These are phyloP conservation scores for Drosophila pseudoobscura DNA, from an alignment of 1,140 invertebrate genomes.

Conservation along the genomic window DNA sequence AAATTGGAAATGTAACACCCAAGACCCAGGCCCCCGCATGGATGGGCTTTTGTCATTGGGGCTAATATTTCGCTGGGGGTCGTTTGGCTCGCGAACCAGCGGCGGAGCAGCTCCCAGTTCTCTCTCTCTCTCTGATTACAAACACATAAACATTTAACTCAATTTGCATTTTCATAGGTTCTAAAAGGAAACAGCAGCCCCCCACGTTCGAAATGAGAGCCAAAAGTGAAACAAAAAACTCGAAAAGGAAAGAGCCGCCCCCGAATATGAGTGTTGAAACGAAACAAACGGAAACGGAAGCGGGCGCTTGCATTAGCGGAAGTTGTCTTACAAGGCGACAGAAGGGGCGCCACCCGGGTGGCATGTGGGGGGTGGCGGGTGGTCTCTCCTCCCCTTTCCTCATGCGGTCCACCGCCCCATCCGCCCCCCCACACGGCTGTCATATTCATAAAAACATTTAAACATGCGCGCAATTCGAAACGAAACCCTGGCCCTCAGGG, in stretches of 20 bases:
- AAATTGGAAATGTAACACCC: constrained; percentile 47
- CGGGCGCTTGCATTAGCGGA: constrained; percentile 67
- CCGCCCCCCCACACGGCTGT: constrained; percentile 14
- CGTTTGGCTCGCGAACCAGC: neutral
- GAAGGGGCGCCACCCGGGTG: too few species aligned
- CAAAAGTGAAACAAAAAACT: constrained; percentile 53
- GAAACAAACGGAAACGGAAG: constrained; percentile 50
- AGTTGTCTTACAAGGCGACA: constrained; percentile 57
- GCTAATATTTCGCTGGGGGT: constrained; percentile 16
- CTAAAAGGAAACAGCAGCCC: constrained; percentile 20
- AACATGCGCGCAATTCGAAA: constrained; percentile 62
- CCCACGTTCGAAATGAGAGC: constrained; percentile 27
- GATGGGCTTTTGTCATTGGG: constrained; percentile 17
- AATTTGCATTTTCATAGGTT: constrained; percentile 70
- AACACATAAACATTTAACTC: constrained; percentile 67
- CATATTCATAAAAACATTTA: constrained; percentile 69
- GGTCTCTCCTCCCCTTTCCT: constrained; percentile 18
- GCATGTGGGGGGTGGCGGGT: neutral
- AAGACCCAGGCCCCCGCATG: neutral
- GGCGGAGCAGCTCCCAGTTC: neutral
- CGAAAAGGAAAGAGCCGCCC: neutral
- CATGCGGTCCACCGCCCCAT: too few species aligned
- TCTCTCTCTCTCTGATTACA: constrained; percentile 39
- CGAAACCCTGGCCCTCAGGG: neutral
- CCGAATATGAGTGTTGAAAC: constrained; percentile 4